Conservation (phyloP, 2,797 vertebrate species). For the Limosa lapponica region DNA sequence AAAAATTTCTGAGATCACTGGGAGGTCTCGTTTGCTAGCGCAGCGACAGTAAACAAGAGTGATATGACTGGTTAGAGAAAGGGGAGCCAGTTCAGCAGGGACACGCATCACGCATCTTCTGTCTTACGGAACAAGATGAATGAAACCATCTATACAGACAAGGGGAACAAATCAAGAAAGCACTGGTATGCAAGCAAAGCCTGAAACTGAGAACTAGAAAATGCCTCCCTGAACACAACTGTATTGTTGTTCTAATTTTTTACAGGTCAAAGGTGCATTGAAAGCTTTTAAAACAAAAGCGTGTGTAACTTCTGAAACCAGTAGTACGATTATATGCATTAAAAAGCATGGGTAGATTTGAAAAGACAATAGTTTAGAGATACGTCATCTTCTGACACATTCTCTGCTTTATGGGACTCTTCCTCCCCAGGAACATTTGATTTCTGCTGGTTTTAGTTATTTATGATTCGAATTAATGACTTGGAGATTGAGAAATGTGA, state of each 20-base stretch:
- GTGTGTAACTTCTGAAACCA: neutral
- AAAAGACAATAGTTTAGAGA: neutral
- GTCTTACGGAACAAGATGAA: neutral
- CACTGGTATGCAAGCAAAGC: neutral
- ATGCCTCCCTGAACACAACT: neutral
- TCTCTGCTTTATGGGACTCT: neutral
- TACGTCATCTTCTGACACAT: neutral
- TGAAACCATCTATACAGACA: neutral
- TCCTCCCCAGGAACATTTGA: neutral
- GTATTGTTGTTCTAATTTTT: neutral
- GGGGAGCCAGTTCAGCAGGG: neutral
- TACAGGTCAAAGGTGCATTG: neutral
- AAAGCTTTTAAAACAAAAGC: neutral
- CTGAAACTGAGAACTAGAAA: neutral
- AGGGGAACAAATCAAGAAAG: neutral
- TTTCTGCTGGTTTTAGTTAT: neutral
- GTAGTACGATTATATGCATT: rapidly evolving
- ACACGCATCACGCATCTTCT: neutral
- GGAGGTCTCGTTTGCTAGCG: neutral
- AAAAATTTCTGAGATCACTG: neutral
- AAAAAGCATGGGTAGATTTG: neutral
- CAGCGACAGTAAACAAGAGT: neutral
- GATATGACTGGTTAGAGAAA: neutral
- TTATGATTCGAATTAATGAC: neutral
- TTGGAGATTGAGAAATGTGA: neutral